Percentiles rank a stretch among this genome's conserved stretches.
phyloP scores from a whole-genome alignment of 2,113 vertebrate species.

The Nannospalax galili region DNA sequence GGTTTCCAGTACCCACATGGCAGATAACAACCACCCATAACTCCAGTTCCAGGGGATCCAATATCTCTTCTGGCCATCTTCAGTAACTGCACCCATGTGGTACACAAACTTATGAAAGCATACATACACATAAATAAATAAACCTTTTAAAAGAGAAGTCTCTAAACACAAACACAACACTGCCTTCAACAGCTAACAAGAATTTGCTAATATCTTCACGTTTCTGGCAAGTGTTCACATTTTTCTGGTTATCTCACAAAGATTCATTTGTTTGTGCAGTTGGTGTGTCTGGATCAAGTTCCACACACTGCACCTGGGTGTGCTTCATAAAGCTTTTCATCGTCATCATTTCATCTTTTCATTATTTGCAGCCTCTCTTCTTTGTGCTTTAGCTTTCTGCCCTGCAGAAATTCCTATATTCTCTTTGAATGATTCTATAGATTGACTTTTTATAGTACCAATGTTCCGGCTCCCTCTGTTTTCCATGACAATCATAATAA shows the following conservation, averaged over 20 bases:
- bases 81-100: too few relatives aligned
- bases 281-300: background rate
- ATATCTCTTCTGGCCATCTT: too few relatives aligned
- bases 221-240: background rate
- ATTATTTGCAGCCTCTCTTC: background rate
- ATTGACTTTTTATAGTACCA: background rate
- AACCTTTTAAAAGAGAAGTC: background rate
- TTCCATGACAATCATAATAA: background rate
- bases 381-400: background rate
- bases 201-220: background rate
- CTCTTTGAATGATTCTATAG: background rate
- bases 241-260: background rate
- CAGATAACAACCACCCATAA: too few relatives aligned
- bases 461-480: background rate
- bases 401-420: background rate
- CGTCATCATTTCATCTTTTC: too few relatives aligned
- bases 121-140: too few relatives aligned
- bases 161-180: background rate
- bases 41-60: too few relatives aligned
- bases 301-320: background rate
- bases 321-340: background rate
- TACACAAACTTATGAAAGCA: too few relatives aligned
- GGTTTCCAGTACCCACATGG: too few relatives aligned
- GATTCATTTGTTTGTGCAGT: background rate
- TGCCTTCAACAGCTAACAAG: background rate